Evolutionary conservation across 2,888 invertebrate genomes (phyloP).

Genomic region (Epistrophe eligans): DNA sequence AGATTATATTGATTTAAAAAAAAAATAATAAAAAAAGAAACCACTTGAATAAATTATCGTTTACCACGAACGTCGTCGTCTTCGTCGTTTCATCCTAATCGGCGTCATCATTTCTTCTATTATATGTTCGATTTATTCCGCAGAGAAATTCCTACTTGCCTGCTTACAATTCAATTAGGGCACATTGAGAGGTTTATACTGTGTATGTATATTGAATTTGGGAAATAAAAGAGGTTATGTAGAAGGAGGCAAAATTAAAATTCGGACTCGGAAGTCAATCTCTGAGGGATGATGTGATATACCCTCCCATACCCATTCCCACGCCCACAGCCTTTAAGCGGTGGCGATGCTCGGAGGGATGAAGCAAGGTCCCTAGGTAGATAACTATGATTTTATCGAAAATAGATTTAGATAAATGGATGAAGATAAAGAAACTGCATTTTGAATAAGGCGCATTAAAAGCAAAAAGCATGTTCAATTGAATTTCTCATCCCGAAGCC

Average conservation of each 20-base stretch:
- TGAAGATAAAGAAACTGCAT: slow-evolving; percentile 32
- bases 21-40: slow-evolving; percentile 15
- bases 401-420: slow-evolving; percentile 49
- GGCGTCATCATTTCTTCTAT: slow-evolving; percentile 60
- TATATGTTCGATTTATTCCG: slow-evolving; percentile 64
- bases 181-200: slow-evolving; percentile 57
- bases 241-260: slow-evolving; percentile 47
- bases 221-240: slow-evolving; percentile 48
- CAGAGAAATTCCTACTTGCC: slow-evolving; percentile 48
- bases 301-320: too few species aligned
- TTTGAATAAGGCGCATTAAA: slow-evolving; percentile 1
- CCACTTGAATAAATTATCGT: slow-evolving; percentile 71
- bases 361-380: not conserved
- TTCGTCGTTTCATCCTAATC: slow-evolving; percentile 61
- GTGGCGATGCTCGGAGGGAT: not conserved
- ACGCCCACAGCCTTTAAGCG: not conserved
- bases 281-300: not conserved
- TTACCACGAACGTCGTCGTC: slow-evolving; percentile 51
- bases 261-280: slow-evolving; percentile 52
- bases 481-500: slow-evolving; percentile 13
- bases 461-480: slow-evolving; percentile 13
- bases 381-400: slow-evolving; percentile 39
- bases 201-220: slow-evolving; percentile 50
- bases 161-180: slow-evolving; percentile 68
- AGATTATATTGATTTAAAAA: slow-evolving; percentile 66